Evolutionary conservation across 2,113 vertebrate genomes (phyloP).

Genomic region (Hirundichthys speculiger): DNA sequence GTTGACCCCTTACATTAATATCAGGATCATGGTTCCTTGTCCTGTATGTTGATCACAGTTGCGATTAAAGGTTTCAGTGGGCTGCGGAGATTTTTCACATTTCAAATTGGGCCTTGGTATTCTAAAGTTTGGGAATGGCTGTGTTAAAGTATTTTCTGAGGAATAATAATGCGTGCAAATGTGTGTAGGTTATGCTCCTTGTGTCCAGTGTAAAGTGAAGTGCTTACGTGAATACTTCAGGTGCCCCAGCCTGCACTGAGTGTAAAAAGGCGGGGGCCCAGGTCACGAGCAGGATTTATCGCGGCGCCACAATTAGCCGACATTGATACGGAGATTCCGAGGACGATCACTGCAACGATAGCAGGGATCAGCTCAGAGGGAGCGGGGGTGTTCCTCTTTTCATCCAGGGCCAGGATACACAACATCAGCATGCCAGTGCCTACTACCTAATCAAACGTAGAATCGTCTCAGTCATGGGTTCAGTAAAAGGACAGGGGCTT

Average conservation of each 20-base stretch:
- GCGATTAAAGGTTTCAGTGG: no score
- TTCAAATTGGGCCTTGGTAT: no score
- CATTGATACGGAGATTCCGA: slow-evolving; percentile 83
- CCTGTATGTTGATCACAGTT: no score
- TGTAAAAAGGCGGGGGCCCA: slow-evolving; percentile 89
- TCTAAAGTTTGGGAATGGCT: no score
- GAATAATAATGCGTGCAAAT: no score
- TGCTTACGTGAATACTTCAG: slow-evolving; percentile 84
- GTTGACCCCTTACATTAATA: no score
- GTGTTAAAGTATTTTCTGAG: no score
- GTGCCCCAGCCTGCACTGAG: slow-evolving; percentile 87
- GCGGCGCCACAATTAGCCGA: slow-evolving; percentile 84
- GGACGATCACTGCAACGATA: slow-evolving; percentile 77
- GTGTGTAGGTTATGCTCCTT: no score
- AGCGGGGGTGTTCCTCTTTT: slow-evolving; percentile 79
- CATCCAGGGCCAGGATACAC: slow-evolving; percentile 79
- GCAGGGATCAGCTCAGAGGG: slow-evolving; percentile 80
- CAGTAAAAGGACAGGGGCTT: background rate
- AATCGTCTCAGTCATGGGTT: background rate
- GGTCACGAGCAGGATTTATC: slow-evolving; percentile 88
- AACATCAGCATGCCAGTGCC: slow-evolving; percentile 81
- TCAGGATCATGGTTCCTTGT: no score
- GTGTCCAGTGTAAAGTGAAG: background rate
- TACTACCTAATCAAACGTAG: slow-evolving; percentile 74
- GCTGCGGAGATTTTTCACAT: no score